A percentile compares a stretch with the other conserved stretches of the same genome.
Conservation (phyloP, 2,113 vertebrate species). For the Lates calcarifer region DNA sequence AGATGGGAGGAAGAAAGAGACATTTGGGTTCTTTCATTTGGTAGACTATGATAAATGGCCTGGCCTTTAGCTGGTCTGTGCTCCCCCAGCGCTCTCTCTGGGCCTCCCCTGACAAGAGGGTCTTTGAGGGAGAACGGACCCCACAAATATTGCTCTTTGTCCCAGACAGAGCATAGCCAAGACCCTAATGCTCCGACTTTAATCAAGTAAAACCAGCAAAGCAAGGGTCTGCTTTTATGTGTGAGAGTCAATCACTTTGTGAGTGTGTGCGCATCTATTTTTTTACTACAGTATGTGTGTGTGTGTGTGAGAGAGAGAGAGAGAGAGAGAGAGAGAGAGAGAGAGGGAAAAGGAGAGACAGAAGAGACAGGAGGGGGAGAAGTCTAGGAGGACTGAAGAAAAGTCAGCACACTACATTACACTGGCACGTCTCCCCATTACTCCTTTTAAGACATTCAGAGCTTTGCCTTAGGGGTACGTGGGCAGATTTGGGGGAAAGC, state of each 20-base stretch:
- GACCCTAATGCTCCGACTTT: conserved; percentile 80
- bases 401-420: conserved; percentile 76
- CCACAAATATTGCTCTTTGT: conserved; percentile 86
- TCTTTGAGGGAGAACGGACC: conserved; percentile 83
- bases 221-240: conserved; percentile 75
- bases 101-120: conserved; percentile 88
- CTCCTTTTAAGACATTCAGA: conserved; percentile 79
- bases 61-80: conserved; percentile 90
- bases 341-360: conserved; percentile 28
- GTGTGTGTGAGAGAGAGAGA: too few species aligned
- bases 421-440: conserved; percentile 78
- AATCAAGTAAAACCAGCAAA: conserved; percentile 83
- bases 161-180: conserved; percentile 76
- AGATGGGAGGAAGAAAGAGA: conserved; percentile 89
- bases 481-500: conserved; percentile 80
- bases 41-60: conserved; percentile 95
- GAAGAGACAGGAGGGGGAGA: conserved; percentile 53
- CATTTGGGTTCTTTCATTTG: conserved; percentile 98
- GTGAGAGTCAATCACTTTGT: conserved; percentile 69
- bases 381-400: conserved; percentile 68
- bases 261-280: conserved; percentile 37
- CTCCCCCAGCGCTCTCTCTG: conserved; percentile 86
- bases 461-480: conserved; percentile 81
- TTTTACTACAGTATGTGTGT: conserved; percentile 41
- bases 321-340: conserved; percentile 46